Percentiles rank a stretch among this genome's conserved stretches.
Conservation (phyloP, 1,140 invertebrate species). For the Drosophila ohnishii region DNA sequence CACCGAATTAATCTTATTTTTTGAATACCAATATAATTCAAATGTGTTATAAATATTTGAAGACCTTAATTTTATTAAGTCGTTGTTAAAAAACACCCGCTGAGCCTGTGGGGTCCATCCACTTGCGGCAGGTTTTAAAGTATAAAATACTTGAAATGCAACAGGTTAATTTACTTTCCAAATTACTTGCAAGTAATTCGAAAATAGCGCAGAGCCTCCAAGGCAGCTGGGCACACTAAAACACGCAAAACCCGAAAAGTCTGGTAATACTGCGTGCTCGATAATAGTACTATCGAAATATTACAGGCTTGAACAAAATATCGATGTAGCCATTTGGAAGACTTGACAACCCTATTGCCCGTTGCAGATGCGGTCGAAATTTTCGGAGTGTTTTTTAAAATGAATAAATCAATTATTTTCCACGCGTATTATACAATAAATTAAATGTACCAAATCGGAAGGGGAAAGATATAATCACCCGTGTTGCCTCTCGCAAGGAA, state of each 20-base stretch:
- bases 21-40: no score
- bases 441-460: not conserved
- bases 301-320: not conserved
- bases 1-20: no score
- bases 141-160: no score
- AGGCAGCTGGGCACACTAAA: not conserved
- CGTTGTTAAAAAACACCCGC: no score
- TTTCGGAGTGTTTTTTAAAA: conserved; percentile 41
- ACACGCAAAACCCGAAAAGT: not conserved
- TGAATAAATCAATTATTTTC: conserved; percentile 17
- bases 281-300: conserved; percentile 4
- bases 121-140: no score
- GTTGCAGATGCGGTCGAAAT: conserved; percentile 39
- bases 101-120: no score
- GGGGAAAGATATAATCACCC: not conserved
- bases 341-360: conserved; percentile 17
- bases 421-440: conserved; percentile 29
- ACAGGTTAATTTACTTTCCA: no score
- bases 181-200: not conserved
- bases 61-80: no score
- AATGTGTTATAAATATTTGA: no score
- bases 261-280: no score
- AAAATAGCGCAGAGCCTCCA: not conserved
- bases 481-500: not conserved
- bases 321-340: not conserved